A percentile compares a stretch with the other conserved stretches of the same genome.
phyloP scores from a whole-genome alignment of 1,140 invertebrate species.

The Tyrophagus putrescentiae region DNA sequence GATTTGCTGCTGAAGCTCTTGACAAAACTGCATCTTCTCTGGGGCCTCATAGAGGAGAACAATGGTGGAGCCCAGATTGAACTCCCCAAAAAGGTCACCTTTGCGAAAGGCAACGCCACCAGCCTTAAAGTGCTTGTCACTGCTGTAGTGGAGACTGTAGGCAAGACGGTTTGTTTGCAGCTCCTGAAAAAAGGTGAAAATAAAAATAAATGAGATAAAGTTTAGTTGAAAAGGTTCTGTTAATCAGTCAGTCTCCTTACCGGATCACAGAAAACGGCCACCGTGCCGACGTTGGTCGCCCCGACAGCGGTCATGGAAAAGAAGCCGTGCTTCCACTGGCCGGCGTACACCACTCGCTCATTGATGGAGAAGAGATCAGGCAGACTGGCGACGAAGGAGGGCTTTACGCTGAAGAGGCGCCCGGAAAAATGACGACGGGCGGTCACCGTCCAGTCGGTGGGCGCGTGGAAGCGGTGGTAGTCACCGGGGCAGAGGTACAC shows the following conservation, averaged over 20 bases:
- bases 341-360: conserved; percentile 83
- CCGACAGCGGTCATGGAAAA: conserved; percentile 94
- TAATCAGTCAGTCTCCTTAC: background rate
- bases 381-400: conserved; percentile 65
- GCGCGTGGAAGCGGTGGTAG: conserved; percentile 96
- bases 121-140: background rate
- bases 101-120: conserved; percentile 45
- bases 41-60: conserved; percentile 96
- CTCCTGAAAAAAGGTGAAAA: background rate
- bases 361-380: conserved; percentile 85
- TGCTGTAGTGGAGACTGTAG: background rate
- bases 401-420: conserved; percentile 82
- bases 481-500: conserved; percentile 95
- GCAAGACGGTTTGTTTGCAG: conserved; percentile 9
- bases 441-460: conserved; percentile 67
- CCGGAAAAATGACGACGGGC: conserved; percentile 75
- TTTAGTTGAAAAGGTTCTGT: background rate
- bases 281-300: conserved; percentile 95
- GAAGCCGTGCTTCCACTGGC: conserved; percentile 86
- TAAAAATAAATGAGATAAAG: background rate
- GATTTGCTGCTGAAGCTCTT: conserved; percentile 37
- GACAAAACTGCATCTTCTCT: conserved; percentile 49
- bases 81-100: conserved; percentile 84
- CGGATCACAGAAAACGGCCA: conserved; percentile 74
- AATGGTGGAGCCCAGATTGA: conserved; percentile 92